Percentiles rank a stretch among this genome's conserved stretches.
Evolutionary conservation across 1,140 invertebrate genomes (phyloP).

Genomic region (Araneus ventricosus): DNA sequence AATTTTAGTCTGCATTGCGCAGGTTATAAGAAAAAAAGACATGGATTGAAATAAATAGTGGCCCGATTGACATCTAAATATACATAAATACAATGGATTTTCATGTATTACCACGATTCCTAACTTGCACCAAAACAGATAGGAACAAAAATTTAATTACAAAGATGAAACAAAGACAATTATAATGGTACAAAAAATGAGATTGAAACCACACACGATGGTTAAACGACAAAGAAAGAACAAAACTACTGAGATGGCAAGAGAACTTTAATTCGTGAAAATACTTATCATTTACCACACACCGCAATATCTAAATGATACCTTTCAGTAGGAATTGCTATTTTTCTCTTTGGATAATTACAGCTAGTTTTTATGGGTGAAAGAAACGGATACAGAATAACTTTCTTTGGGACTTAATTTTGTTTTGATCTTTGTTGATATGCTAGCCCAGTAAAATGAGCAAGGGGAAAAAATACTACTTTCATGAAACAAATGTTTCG

Average conservation of each 20-base stretch:
- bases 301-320: constrained; percentile 57
- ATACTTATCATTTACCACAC: constrained; percentile 61
- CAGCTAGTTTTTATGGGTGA: neutral
- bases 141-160: neutral
- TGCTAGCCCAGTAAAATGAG: neutral
- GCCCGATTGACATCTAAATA: too few relatives aligned
- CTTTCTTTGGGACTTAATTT: neutral
- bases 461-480: neutral
- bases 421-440: neutral
- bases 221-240: neutral
- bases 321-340: constrained; percentile 19
- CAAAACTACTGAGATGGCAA: neutral
- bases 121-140: too few relatives aligned
- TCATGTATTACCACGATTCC: too few relatives aligned
- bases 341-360: neutral
- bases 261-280: constrained; percentile 44
- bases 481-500: too few relatives aligned
- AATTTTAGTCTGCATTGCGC: too few relatives aligned
- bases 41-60: too few relatives aligned
- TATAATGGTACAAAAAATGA: constrained; percentile 13
- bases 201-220: constrained; percentile 50
- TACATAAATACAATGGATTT: too few relatives aligned
- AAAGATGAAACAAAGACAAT: neutral
- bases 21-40: too few relatives aligned
- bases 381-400: constrained; percentile 38